phyloP scores from a whole-genome alignment of 2,888 invertebrate genomes.

The Chloroclystis v-ata region DNA sequence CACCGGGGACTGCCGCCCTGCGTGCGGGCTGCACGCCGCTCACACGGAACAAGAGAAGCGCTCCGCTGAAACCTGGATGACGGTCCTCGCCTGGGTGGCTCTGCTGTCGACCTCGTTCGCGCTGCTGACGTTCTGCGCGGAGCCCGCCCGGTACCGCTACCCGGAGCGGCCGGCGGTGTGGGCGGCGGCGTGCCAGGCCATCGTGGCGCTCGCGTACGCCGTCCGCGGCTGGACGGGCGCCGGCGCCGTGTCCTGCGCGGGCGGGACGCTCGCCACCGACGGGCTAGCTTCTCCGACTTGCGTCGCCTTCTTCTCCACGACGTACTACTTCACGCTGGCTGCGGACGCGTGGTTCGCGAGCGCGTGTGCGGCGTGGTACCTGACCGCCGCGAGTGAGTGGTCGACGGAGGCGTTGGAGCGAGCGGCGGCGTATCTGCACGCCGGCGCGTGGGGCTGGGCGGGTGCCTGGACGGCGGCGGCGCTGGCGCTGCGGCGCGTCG shows the following conservation, averaged over 20 bases:
- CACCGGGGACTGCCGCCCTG: slow-evolving; percentile 79
- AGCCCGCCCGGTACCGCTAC: slow-evolving; percentile 92
- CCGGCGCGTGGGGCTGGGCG: slow-evolving; percentile 92
- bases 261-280: slow-evolving; percentile 64
- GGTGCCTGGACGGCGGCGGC: slow-evolving; percentile 91
- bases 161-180: slow-evolving; percentile 95
- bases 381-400: slow-evolving; percentile 95
- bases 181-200: slow-evolving; percentile 91
- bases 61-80: slow-evolving; percentile 85
- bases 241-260: slow-evolving; percentile 53
- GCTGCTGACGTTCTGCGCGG: slow-evolving; percentile 91
- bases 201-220: slow-evolving; percentile 86
- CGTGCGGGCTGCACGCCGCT: slow-evolving; percentile 83
- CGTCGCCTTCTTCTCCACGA: slow-evolving; percentile 84
- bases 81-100: slow-evolving; percentile 86
- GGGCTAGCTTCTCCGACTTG: slow-evolving; percentile 79
- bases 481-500: slow-evolving; percentile 86
- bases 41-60: slow-evolving; percentile 83
- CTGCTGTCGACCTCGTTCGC: slow-evolving; percentile 90
- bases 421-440: slow-evolving; percentile 90
- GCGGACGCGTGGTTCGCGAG: slow-evolving; percentile 93
- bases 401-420: slow-evolving; percentile 94
- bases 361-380: slow-evolving; percentile 92
- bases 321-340: slow-evolving; percentile 88
- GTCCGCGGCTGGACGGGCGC: slow-evolving; percentile 81